Evolutionary conservation across 2,113 vertebrate species (phyloP), one percentile per base, ranked within the genome.

Genomic region (Morone saxatilis): DNA sequence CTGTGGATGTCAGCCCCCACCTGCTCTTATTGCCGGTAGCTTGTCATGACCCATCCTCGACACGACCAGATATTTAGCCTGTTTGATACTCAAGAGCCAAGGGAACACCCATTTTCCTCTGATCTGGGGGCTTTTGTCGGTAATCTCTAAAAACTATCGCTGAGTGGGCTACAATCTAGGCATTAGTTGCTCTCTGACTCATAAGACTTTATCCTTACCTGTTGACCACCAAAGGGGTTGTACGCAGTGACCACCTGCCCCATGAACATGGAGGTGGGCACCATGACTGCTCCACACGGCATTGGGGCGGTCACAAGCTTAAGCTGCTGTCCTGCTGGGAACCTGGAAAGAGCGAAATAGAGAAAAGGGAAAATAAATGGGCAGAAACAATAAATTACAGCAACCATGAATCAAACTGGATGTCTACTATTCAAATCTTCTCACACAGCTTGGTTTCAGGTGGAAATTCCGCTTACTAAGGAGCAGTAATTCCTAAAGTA

Each of bases 211-310:
- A 43, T 72, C 19, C 36, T 80, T 84, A 95, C 94, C 88, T 94
- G 94, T 61, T 95, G 94, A 19, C 91, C 89, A n/a, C 93, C 91
- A 71, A 99, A 98, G 2, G 94, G 95, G 84, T 91, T 96, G 84
- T 94, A 96, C 13, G 98, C 96, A 0, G 98, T 98, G 88, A 99
- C 97, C 88, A 99, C 97, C 92, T 98, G 98, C 11, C 98, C 97
- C 98, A 99, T 99, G 31, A 99, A 97, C 98, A 99, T 98, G 31
- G 98, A 97, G 22, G 97, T 98, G 12, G 98, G 98, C 54, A 99
- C 98, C 98, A 99, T 98, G 22, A 99, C 98, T 0, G 98, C 94
- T 54, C 98, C 96, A 81, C 98, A 99, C 0, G 97, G 96, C 83
- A 99, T 96, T 2, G 98, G 98, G 59, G 97, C 97, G 0, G 97